Percentiles rank a stretch among this genome's conserved stretches.
These are phyloP conservation scores for Alcedo quadribrachys DNA, from an alignment of 2,797 vertebrate genomes.

Conservation along the genomic window DNA sequence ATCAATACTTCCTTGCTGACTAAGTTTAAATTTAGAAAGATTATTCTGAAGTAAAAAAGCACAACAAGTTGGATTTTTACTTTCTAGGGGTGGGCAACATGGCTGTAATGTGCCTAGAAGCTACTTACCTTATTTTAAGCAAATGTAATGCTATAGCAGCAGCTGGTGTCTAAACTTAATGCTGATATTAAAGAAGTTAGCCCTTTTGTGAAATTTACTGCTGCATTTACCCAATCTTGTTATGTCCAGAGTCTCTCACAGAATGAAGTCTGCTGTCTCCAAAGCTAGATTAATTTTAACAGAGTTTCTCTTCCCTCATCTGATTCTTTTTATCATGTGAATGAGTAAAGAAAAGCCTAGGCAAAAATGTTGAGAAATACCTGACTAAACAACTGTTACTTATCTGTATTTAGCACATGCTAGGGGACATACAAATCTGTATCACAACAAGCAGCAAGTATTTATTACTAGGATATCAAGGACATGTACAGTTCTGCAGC, in stretches of 20 bases:
- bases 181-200: neutral
- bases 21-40: neutral
- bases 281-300: neutral
- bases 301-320: neutral
- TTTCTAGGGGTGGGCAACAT: neutral
- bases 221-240: neutral
- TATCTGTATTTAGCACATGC: neutral
- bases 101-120: rapidly evolving
- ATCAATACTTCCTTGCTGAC: neutral
- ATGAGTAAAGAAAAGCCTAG: neutral
- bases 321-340: neutral
- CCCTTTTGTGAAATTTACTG: neutral
- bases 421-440: neutral
- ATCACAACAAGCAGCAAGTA: neutral
- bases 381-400: neutral
- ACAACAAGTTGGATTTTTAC: neutral
- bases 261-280: neutral
- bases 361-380: neutral
- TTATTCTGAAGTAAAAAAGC: neutral
- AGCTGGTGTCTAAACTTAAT: neutral
- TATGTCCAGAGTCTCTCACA: neutral
- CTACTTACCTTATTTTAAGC: neutral
- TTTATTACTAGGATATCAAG: neutral
- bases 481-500: neutral
- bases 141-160: neutral